Conservation (phyloP, 2,113 vertebrate genomes). For the Shinisaurus crocodilurus region DNA sequence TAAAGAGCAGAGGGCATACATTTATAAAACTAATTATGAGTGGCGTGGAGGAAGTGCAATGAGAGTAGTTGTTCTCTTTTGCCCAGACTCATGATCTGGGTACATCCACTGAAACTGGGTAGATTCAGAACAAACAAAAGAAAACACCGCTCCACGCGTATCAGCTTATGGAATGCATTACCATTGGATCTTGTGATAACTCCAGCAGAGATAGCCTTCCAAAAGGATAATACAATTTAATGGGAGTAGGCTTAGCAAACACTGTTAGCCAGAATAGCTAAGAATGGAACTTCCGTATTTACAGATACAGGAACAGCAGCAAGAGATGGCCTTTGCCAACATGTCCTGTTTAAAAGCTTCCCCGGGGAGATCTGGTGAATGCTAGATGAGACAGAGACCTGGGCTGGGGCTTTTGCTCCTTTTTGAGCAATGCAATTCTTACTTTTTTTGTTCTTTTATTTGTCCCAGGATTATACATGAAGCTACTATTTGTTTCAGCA, state of each 20-base stretch:
- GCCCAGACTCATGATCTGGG: too few relatives aligned
- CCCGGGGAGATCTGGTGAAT: not conserved
- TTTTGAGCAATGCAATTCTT: not conserved
- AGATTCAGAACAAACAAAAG: too few relatives aligned
- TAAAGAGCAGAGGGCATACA: not conserved
- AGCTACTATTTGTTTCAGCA: slow-evolving; percentile 12
- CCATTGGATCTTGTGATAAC: not conserved
- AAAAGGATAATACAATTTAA: not conserved
- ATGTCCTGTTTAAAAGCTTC: not conserved
- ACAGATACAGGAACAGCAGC: not conserved
- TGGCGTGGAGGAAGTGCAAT: not conserved
- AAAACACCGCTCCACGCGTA: too few relatives aligned
- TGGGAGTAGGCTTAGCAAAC: not conserved
- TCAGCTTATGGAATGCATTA: not conserved
- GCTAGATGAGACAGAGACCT: not conserved
- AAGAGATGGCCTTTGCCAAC: too few relatives aligned
- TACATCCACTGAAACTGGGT: too few relatives aligned
- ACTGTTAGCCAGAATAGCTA: not conserved
- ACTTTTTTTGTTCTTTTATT: not conserved
- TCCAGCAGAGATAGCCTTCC: not conserved
- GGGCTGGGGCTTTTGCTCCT: not conserved
- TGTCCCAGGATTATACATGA: not conserved
- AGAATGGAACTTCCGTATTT: not conserved
- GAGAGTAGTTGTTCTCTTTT: not conserved
- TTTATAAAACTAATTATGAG: not conserved